These are phyloP conservation scores for Nipponia nippon DNA, from an alignment of 2,113 vertebrate species.

Conservation along the genomic window DNA sequence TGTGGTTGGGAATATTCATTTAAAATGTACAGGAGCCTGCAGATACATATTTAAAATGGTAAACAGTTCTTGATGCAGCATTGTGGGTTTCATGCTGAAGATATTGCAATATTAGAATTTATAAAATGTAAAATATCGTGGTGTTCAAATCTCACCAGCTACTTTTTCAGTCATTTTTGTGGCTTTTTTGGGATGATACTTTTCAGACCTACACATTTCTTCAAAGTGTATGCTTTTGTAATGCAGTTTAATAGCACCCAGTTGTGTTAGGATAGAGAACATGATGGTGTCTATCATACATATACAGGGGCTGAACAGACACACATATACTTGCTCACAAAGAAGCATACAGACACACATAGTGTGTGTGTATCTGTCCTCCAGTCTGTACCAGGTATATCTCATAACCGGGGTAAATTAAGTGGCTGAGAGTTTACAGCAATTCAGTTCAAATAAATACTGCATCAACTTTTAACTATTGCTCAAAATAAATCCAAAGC, in stretches of 20 bases:
- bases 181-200: background rate
- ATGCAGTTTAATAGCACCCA: background rate
- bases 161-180: background rate
- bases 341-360: background rate
- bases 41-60: conserved; percentile 26
- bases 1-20: conserved; percentile 11
- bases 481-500: background rate
- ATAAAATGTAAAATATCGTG: background rate
- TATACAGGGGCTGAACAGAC: background rate
- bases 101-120: background rate
- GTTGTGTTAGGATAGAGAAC: background rate
- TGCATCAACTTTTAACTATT: background rate
- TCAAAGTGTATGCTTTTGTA: background rate
- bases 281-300: background rate
- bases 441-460: background rate
- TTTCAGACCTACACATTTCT: background rate
- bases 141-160: background rate
- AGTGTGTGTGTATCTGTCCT: background rate
- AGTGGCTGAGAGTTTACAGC: background rate
- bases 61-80: background rate
- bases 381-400: background rate
- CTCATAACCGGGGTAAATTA: background rate
- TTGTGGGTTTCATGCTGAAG: background rate
- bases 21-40: conserved; percentile 38
- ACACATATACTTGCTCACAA: background rate